Evolutionary conservation across 2,888 invertebrate genomes (phyloP).

Genomic region (Drosophila paucipuncta): DNA sequence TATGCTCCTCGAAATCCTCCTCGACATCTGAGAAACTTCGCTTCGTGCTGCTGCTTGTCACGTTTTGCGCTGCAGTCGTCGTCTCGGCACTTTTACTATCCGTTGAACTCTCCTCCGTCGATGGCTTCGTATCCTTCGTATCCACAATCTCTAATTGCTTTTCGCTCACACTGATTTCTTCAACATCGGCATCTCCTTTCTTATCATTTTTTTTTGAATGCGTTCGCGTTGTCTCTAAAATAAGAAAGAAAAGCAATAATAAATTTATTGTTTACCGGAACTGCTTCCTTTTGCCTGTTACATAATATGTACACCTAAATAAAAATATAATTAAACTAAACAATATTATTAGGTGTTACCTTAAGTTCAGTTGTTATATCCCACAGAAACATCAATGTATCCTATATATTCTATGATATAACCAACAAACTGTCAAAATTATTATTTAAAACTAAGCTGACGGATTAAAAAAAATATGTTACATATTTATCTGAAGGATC

Average conservation of each 20-base stretch:
- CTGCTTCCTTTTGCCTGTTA: background rate
- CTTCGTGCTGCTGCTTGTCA: constrained; percentile 58
- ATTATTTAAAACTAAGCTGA: background rate
- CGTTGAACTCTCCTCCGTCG: constrained; percentile 62
- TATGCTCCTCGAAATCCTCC: constrained; percentile 88
- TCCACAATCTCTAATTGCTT: constrained; percentile 71
- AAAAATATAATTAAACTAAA: background rate
- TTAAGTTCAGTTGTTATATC: constrained; percentile 5
- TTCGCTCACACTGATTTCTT: constrained; percentile 68
- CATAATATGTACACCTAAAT: background rate
- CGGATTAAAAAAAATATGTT: background rate
- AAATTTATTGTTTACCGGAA: background rate
- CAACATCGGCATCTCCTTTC: constrained; percentile 72
- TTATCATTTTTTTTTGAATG: constrained; percentile 78
- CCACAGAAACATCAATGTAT: constrained; percentile 8
- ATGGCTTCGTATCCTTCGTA: constrained; percentile 61
- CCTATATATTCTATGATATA: background rate
- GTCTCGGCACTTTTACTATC: constrained; percentile 70
- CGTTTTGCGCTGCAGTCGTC: constrained; percentile 42
- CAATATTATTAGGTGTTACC: constrained; percentile 6
- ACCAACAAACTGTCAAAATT: background rate
- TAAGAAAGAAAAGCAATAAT: background rate
- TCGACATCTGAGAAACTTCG: constrained; percentile 85
- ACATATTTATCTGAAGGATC: background rate
- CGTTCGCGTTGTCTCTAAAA: constrained; percentile 68